Base-by-base conservation (phyloP, 1,140 invertebrate genomes). In the Brachionus koreanus region DNA sequence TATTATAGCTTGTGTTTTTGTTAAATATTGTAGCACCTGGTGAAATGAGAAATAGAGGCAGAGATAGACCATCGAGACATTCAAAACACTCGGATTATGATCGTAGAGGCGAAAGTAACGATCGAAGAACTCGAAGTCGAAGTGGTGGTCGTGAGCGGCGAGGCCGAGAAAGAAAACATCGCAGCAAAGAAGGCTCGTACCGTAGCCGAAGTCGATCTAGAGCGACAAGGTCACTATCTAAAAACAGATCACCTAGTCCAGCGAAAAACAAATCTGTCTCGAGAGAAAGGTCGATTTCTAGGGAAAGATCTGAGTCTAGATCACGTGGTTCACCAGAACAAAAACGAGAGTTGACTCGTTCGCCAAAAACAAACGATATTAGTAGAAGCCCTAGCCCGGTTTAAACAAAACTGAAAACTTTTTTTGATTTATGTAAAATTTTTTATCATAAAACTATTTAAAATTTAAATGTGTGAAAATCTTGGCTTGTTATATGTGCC, bases 201-300 rank as follows among this genome's bases (percentile, higher is more conserved):
- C 37, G 65, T 42, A 69, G 49, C 39, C 7, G 46, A 63, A 77
- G 75, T 19, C 42, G 35, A 25, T 61, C 49, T 2, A 79, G 37
- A 42, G 49, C 16, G n/a, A 37, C 49, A 2, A 25, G 76, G 39
- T 49, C 69, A 25, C 42, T 16, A 4, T 46, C 69, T 25, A 74
- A 74, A 74, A 25, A 74, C n/a, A 43, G 37, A 74, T 25, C 39
- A 3, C 16, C 42, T 12, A 74, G 69, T 74, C 69, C 69, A 46
- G n/a, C n/a, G n/a, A 74, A 42, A 74, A 74, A 74, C 39, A 74
- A 74, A 74, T 74, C 69, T 25, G 39, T 25, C 9, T 79, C 76
- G 9, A 79, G 46, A 43, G 61, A 79, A 39, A 23, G 76, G 13
- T 61, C 76, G n/a, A n/a, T 42, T 13, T 65, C 76, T 10, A 39